phyloP scores from a whole-genome alignment of 2,797 vertebrate genomes.

The Anas bahamensis region DNA sequence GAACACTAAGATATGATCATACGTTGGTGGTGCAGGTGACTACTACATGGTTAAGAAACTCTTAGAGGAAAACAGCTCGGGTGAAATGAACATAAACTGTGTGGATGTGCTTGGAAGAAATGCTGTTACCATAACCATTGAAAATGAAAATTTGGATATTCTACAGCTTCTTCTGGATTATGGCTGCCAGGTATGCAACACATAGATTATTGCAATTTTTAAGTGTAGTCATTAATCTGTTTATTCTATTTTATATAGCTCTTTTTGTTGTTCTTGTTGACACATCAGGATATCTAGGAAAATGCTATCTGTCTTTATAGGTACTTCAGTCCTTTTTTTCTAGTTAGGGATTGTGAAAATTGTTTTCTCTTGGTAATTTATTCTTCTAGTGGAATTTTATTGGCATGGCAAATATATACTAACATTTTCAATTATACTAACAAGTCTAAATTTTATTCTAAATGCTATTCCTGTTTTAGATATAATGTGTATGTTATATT shows the following conservation, averaged over 20 bases:
- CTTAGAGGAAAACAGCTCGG: constrained; percentile 92
- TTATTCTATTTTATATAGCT: background rate
- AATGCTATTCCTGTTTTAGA: background rate
- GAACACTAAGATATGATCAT: constrained; percentile 35
- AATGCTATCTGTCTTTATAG: background rate
- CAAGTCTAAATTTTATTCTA: background rate
- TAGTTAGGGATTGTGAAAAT: background rate
- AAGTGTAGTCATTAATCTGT: background rate
- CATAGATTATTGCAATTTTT: background rate
- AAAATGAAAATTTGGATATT: constrained; percentile 98
- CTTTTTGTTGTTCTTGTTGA: background rate
- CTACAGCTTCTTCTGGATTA: constrained; percentile 95
- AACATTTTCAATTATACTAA: background rate
- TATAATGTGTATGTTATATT: background rate
- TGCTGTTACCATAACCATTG: constrained; percentile 95
- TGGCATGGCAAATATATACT: background rate
- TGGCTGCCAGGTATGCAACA: constrained; percentile 91
- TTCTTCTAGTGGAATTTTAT: background rate
- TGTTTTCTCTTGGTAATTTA: background rate
- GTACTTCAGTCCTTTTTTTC: background rate
- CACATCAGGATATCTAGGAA: background rate
- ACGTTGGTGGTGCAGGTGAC: constrained; percentile 86
- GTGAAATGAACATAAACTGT: constrained; percentile 97
- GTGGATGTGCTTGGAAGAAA: constrained; percentile 96
- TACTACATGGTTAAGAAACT: constrained; percentile 99